Conservation (phyloP, 2,888 invertebrate species). For the Brachypterus glaber region DNA sequence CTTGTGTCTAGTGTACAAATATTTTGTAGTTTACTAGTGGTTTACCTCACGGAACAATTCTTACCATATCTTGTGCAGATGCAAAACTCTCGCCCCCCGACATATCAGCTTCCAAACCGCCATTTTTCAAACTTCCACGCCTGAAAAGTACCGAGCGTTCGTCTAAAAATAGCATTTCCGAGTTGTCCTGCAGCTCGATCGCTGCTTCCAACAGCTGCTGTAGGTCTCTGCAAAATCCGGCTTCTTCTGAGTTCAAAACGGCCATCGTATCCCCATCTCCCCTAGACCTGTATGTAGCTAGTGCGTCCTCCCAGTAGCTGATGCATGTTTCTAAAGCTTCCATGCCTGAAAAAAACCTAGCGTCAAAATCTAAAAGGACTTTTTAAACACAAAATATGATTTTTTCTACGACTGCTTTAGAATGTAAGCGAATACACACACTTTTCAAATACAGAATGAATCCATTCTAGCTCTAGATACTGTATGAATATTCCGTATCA, state of each 20-base stretch:
- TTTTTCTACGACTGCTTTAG: too few relatives aligned
- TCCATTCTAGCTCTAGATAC: too few relatives aligned
- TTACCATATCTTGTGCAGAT: slow-evolving; percentile 83
- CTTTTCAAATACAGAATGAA: too few relatives aligned
- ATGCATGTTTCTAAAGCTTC: slow-evolving; percentile 87
- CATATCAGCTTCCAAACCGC: slow-evolving; percentile 49
- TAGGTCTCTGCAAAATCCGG: slow-evolving; percentile 74
- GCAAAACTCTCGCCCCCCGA: slow-evolving; percentile 94
- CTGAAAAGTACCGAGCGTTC: slow-evolving; percentile 80
- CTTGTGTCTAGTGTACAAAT: too few relatives aligned
- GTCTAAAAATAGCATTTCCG: slow-evolving; percentile 79
- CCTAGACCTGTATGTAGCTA: slow-evolving; percentile 62
- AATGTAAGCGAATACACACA: too few relatives aligned
- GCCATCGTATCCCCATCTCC: slow-evolving; percentile 49
- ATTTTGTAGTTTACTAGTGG: too few relatives aligned
- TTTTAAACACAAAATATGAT: too few relatives aligned
- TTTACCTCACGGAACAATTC: too few relatives aligned
- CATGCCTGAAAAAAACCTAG: slow-evolving; percentile 55
- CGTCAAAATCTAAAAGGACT: too few relatives aligned
- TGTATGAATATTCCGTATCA: too few relatives aligned
- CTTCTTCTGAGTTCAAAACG: slow-evolving; percentile 73
- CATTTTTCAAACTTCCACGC: slow-evolving; percentile 53
- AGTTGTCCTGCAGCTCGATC: slow-evolving; percentile 75
- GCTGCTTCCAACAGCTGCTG: slow-evolving; percentile 74
- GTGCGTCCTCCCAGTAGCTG: slow-evolving; percentile 91